A percentile compares a stretch with the other conserved stretches of the same genome.
phyloP scores from a whole-genome alignment of 2,888 invertebrate genomes.

The Nemurella pictetii region DNA sequence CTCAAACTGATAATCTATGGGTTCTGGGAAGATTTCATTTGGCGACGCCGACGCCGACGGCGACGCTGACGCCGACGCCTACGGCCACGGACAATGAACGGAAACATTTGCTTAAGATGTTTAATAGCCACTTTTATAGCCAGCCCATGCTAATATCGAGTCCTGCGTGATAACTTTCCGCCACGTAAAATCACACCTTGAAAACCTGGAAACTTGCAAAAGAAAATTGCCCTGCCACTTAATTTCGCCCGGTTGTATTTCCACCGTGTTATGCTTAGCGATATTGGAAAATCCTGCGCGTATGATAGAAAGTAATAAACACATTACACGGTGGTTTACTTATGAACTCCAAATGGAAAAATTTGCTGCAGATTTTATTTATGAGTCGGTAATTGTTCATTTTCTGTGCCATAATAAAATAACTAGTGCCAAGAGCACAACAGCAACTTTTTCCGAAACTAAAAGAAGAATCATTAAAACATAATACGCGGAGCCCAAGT shows the following conservation, averaged over 20 bases:
- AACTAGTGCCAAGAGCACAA: background rate
- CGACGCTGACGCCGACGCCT: too few species aligned
- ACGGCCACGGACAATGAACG: constrained; percentile 1
- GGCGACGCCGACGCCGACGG: too few species aligned
- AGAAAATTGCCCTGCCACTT: background rate
- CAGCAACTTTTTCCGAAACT: too few species aligned
- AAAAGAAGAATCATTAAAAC: too few species aligned
- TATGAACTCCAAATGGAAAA: background rate
- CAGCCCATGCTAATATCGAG: background rate
- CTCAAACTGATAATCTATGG: background rate
- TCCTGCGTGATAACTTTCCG: background rate
- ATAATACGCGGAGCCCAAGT: too few species aligned
- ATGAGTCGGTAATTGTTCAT: too few species aligned
- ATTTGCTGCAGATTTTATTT: too few species aligned
- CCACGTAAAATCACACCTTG: background rate
- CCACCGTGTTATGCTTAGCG: background rate
- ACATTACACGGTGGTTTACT: background rate
- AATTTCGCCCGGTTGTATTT: background rate
- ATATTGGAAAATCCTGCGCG: background rate
- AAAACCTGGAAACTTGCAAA: background rate
- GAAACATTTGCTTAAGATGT: constrained; percentile 5
- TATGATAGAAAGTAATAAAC: background rate
- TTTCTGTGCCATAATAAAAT: background rate
- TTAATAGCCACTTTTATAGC: constrained; percentile 5
- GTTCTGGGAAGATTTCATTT: background rate